Evolutionary conservation across 2,113 vertebrate genomes (phyloP).

Genomic region (Varanus komodoensis): DNA sequence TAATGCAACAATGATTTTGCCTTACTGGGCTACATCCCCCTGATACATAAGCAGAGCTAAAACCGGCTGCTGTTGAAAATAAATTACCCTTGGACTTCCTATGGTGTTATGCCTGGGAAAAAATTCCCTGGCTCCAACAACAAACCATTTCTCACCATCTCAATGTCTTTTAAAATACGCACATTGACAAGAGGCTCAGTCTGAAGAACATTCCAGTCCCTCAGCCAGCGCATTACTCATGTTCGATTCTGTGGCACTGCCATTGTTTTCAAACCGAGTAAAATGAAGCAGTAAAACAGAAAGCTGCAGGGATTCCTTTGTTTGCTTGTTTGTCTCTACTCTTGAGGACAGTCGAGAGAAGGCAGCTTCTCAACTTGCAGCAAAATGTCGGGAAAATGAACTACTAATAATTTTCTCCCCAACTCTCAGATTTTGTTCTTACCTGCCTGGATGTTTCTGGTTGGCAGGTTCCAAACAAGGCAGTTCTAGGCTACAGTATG

Average conservation of each 20-base stretch:
- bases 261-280: constrained; percentile 36
- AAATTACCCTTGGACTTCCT: neutral
- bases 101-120: neutral
- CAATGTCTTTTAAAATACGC: neutral
- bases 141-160: neutral
- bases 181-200: constrained; percentile 11
- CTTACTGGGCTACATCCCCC: neutral
- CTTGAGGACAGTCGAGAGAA: neutral
- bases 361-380: constrained; percentile 38
- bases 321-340: constrained; percentile 48
- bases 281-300: constrained; percentile 39
- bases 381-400: neutral
- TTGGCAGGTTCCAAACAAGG: rapidly evolving
- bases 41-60: neutral
- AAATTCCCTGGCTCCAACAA: neutral
- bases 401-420: neutral
- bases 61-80: neutral
- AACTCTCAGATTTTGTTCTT: neutral
- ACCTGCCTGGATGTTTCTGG: neutral
- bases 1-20: neutral
- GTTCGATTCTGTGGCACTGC: constrained; percentile 25
- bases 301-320: constrained; percentile 13
- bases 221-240: constrained; percentile 1
- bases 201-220: neutral
- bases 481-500: neutral